Percentiles rank a stretch among this genome's conserved stretches.
phyloP scores from a whole-genome alignment of 2,888 invertebrate genomes.

The Chaetogeoica ovagalla region DNA sequence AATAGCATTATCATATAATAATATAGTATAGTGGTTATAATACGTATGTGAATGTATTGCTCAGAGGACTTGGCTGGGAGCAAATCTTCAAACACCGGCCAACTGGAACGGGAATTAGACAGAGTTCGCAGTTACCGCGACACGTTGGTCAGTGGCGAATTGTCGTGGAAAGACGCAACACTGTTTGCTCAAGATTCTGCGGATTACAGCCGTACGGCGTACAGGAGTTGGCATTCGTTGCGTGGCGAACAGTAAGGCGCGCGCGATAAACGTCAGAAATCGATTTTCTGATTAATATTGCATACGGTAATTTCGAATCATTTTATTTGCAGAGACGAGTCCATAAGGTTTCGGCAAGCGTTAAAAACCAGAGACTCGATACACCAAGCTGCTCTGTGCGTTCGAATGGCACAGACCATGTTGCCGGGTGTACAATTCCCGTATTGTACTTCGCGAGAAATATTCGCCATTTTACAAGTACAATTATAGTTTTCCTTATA shows the following conservation, averaged over 20 bases:
- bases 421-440: conserved; percentile 58
- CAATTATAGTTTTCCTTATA: neutral
- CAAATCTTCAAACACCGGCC: conserved; percentile 51
- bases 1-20: too few species aligned
- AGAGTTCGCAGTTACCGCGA: conserved; percentile 59
- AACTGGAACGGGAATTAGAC: conserved; percentile 57
- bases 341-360: conserved; percentile 57
- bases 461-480: conserved; percentile 58
- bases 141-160: conserved; percentile 58
- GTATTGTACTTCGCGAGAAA: conserved; percentile 58
- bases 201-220: conserved; percentile 58
- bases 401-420: conserved; percentile 57
- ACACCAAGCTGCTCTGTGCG: conserved; percentile 58
- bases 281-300: neutral
- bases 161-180: conserved; percentile 58
- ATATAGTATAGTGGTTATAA: too few species aligned
- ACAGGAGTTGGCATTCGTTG: conserved; percentile 57
- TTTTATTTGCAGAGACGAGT: conserved; percentile 53
- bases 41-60: too few species aligned
- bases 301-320: neutral
- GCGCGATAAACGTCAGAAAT: neutral
- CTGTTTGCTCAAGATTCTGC: conserved; percentile 58
- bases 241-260: conserved; percentile 20
- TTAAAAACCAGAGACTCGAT: conserved; percentile 57
- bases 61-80: conserved; percentile 38